Percentiles rank a stretch among this genome's conserved stretches.
phyloP scores from a whole-genome alignment of 2,888 invertebrate species.

The Catonia carolina region DNA sequence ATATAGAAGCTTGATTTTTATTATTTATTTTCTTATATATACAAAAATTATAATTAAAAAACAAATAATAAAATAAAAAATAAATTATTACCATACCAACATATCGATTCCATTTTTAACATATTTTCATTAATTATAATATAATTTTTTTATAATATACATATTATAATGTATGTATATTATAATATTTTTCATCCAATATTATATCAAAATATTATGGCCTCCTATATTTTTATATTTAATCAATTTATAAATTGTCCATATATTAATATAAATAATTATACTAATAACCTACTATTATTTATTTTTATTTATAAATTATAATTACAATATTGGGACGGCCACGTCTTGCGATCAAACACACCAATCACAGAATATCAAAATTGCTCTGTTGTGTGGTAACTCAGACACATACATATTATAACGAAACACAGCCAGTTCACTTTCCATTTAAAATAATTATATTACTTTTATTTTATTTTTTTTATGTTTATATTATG shows the following conservation, averaged over 20 bases:
- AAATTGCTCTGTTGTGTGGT: constrained; percentile 25
- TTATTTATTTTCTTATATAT: constrained; percentile 10
- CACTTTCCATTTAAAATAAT: background rate
- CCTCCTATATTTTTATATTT: too few species aligned
- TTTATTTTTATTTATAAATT: too few species aligned
- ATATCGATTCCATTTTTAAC: constrained; percentile 20
- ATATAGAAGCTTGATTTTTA: background rate
- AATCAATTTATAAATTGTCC: too few species aligned
- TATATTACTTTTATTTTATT: too few species aligned
- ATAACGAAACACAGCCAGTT: constrained; percentile 20
- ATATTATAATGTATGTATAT: constrained; percentile 17
- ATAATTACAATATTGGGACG: constrained; percentile 13
- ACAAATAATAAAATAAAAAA: too few species aligned
- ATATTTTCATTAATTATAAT: background rate
- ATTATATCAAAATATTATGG: too few species aligned
- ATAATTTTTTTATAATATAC: background rate
- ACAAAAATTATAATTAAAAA: constrained; percentile 19
- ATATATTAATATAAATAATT: too few species aligned
- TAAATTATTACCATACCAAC: constrained; percentile 22
- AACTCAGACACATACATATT: constrained; percentile 21
- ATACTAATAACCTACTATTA: too few species aligned
- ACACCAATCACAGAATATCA: constrained; percentile 24
- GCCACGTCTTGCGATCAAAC: constrained; percentile 5
- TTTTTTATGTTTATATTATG: background rate
- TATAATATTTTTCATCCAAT: too few species aligned